phyloP scores from a whole-genome alignment of 2,888 invertebrate species.

The Chrysomela aeneicollis region DNA sequence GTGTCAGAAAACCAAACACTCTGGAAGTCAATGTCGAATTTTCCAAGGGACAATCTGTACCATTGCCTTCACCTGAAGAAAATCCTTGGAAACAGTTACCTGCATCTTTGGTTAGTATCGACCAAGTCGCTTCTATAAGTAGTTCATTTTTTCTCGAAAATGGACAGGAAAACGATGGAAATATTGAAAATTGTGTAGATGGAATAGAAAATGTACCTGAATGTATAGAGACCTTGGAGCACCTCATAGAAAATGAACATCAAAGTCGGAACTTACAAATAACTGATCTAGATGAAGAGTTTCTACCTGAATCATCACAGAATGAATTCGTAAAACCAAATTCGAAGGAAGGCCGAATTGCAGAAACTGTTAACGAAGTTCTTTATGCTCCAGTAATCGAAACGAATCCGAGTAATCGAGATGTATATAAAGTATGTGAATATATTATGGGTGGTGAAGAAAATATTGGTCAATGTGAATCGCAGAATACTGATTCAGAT shows the following conservation, averaged over 20 bases:
- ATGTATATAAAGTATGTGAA: neutral
- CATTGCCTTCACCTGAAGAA: constrained; percentile 60
- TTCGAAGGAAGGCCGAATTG: neutral
- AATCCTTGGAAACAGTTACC: constrained; percentile 59
- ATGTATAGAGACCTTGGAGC: neutral
- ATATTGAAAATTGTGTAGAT: neutral
- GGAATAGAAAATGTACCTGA: constrained; percentile 7
- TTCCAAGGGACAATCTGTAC: constrained; percentile 48
- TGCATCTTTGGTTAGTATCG: constrained; percentile 48
- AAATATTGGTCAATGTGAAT: neutral
- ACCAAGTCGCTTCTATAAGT: constrained; percentile 36
- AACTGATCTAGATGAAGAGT: neutral
- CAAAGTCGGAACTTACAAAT: neutral
- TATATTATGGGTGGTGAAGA: neutral
- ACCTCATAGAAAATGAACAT: neutral
- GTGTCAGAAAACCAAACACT: neutral
- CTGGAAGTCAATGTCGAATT: constrained; percentile 15
- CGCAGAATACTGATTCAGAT: neutral
- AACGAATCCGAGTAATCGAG: too few species aligned
- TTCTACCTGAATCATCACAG: neutral
- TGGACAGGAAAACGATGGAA: constrained; percentile 13
- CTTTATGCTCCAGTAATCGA: neutral
- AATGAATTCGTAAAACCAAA: neutral
- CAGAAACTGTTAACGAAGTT: neutral
- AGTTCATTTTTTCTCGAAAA: constrained; percentile 32